Evolutionary conservation across 2,113 vertebrate genomes (phyloP), one percentile per base, ranked within the genome.

Genomic region (Neodontobutis hainanensis): DNA sequence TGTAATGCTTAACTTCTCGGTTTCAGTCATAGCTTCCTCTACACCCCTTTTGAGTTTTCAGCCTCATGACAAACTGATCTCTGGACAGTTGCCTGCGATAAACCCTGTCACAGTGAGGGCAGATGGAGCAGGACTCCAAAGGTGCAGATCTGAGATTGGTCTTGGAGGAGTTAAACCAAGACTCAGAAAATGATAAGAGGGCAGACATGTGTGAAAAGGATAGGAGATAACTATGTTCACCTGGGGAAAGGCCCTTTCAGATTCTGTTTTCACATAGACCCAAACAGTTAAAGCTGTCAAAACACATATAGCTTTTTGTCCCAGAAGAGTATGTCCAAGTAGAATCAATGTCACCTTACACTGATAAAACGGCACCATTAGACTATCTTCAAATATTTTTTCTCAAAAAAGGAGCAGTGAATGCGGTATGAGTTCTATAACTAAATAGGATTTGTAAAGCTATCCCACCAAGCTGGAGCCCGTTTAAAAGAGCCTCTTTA

Each of bases 181-280:
- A 67, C 70, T 61, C 0, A 3, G 53, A 61, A 15, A 57, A 61
- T 56, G 87, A 90, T 91, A 90, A 89, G 73, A 12, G n/a, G 50
- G 72, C 87, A 88, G 89, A 88, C 87, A 84, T 91, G 90, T 87
- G 56, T 92, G 89, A 91, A 90, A 81, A 81, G 71, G 11, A 64
- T 71, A 59, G 61, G 35, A 83, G 90, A 92, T 91, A 90, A 83
- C 75, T 32, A 34, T 73, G 75, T 77, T 88, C 86, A 86, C 90
- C 86, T 78, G 75, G 66, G 77, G 75, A 73, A 56, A 75, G 53
- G 42, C 70, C 66, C 50, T 86, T 90, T 92, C 90, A 77, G 87
- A 89, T 90, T 84, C 80, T 84, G 51, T 16, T 65, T 60, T 73
- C 59, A 60, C 68, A 78, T 81, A 88, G 84, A 70, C 77, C 65